These are phyloP conservation scores for Pantherophis guttatus DNA, from an alignment of 2,113 vertebrate genomes.

Conservation along the genomic window DNA sequence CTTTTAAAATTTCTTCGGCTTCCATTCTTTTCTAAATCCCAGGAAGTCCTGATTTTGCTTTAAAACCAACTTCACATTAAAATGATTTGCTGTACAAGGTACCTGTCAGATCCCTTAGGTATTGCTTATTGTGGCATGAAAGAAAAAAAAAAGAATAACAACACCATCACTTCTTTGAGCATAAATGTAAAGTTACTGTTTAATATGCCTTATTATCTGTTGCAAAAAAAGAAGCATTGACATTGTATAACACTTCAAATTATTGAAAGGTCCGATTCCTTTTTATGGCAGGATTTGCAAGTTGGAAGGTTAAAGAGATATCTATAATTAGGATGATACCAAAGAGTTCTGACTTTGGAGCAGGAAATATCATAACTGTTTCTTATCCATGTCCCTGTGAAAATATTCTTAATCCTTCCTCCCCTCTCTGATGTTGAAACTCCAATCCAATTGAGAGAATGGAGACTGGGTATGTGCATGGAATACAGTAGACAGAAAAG, in stretches of 20 bases:
- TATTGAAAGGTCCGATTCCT: not conserved
- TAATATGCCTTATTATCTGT: not conserved
- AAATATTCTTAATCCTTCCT: not conserved
- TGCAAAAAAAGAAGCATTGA: not conserved
- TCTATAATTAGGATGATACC: not conserved
- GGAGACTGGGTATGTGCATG: not conserved
- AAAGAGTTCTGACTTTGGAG: not conserved
- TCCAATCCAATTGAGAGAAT: not conserved
- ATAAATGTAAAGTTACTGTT: not conserved
- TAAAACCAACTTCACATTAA: not conserved
- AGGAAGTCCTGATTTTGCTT: not conserved
- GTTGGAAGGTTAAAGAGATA: not conserved
- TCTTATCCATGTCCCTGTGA: not conserved
- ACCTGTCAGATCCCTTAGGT: not conserved
- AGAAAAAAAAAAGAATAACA: not conserved
- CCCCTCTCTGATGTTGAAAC: not conserved
- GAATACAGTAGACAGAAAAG: not conserved
- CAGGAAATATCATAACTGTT: not conserved
- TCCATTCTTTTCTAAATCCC: not conserved
- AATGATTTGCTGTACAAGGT: not conserved
- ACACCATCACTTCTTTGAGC: not conserved
- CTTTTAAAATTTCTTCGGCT: not conserved
- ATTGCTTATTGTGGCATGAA: not conserved
- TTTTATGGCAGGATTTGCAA: not conserved
- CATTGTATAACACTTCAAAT: not conserved